Base-by-base conservation (phyloP, 1,140 invertebrate species). In the Vanessa atalanta region DNA sequence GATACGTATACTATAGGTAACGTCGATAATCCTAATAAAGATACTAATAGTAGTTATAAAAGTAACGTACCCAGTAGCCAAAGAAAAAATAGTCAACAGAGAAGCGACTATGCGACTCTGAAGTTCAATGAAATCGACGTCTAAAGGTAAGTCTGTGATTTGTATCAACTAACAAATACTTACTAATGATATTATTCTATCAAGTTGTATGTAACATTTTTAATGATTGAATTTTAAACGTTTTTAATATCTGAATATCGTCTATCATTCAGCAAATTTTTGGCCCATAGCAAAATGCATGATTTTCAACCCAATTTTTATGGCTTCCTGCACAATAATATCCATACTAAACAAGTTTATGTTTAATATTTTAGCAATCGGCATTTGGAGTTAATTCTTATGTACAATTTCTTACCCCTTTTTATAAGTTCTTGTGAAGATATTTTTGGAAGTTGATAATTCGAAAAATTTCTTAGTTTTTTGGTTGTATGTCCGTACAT, bases 41-140 rank as follows among this genome's bases (percentile, higher is more conserved):
- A 88, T 65, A 89, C 76, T 88, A 88, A 90, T 69, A 78, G 74
- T 89, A 87, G 83, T 78, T 76, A 83, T 89, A 90, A 88, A 79
- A 86, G 78, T 84, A 85, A 83, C 79, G 79, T 83, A 76, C 74
- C 79, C n/a, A 90, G 80, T 87, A 87, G 85, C 84, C 87, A 88
- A 80, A 88, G 86, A 79, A 91, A 88, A 76, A 82, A 79, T 69
- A 87, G 76, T 47, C 89, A 90, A 75, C 83, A 83, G 66, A 84
- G 88, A 88, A 95, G 95, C 83, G 95, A 96, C 87, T 96, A 96
- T 85, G 95, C 95, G 57, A 95, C 96, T 79, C 94, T 97, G 75
- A 96, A 96, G 90, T 97, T 97, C 91, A 95, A 96, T 86, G 96
- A 96, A 89, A 96, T 97, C 82, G 96, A 97, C 90, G 96, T 97